Base-by-base conservation (phyloP, 2,888 invertebrate species). In the Troilus luridus region DNA sequence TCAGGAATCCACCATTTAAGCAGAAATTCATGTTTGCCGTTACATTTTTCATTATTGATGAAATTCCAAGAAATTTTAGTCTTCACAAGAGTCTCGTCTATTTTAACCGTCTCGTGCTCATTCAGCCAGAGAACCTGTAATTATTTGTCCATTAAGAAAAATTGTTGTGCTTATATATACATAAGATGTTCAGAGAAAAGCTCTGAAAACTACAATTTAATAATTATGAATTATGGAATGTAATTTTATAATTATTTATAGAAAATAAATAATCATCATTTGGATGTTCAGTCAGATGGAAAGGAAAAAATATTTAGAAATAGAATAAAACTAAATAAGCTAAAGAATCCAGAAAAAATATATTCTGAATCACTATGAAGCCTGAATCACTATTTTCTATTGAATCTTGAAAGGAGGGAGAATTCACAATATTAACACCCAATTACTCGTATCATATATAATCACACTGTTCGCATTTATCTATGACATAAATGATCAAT, bases 1-100 rank as follows among this genome's bases (percentile, higher is more conserved):
- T 88, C 90, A 64, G 90, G 90, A 27, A 72, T 85, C 90, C 90
- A 90, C 90, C 90, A 90, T 88, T 90, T 90, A 3, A 90, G 21
- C 54, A 90, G 19, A 62, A 59, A 90, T 54, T 27, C 56, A n/a
- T 90, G 56, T 12, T 41, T 60, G 8, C 41, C 27, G 8, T 88
- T 21, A 77, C 24, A 56, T 81, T 90, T 88, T 24, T 60, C 62
- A 41, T 60, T 85, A 11, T n/a, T 41, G 12, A 90, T 72, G 24
- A 77, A 77, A 24, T 72, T 41, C 90, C 90, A 90, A 14, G 77
- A 24, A 19, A 90, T 90, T 24, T 72, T 90, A 1, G 90, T 90
- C 56, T 77, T 72, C 58, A 67, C 90, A 24, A 90, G 24, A n/a
- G 90, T 77, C 14, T 59, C 90, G 24, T 90, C 90, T 58, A 59